A percentile compares a stretch with the other conserved stretches of the same genome.
Conservation (phyloP, 2,797 vertebrate genomes). For the Scyliorhinus canicula region DNA sequence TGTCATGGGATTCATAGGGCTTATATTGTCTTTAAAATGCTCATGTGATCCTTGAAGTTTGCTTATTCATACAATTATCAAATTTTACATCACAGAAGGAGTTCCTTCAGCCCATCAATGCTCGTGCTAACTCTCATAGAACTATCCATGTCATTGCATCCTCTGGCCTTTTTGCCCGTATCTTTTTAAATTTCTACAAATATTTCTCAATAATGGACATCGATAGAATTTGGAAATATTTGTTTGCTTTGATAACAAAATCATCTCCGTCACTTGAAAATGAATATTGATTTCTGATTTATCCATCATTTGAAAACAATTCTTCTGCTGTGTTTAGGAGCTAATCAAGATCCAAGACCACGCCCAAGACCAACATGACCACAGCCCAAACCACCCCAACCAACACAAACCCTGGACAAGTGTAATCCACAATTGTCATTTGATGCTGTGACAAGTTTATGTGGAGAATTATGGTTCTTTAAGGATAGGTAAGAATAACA, state of each 20-base stretch:
- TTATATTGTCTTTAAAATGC: background rate
- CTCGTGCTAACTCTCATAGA: background rate
- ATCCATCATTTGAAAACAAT: background rate
- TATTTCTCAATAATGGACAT: background rate
- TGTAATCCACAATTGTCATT: constrained; percentile 2
- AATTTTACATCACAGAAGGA: background rate
- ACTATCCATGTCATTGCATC: background rate
- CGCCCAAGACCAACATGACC: background rate
- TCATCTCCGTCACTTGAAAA: background rate
- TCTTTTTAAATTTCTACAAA: background rate
- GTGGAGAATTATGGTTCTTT: constrained; percentile 27
- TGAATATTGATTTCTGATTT: background rate
- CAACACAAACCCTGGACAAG: background rate
- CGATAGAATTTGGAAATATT: background rate
- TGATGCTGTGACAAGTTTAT: constrained; percentile 24
- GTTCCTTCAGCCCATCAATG: background rate
- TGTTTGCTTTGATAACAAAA: background rate
- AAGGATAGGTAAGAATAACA: background rate
- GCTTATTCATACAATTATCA: background rate
- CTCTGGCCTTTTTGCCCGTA: background rate
- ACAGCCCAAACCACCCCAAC: background rate
- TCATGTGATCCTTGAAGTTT: background rate
- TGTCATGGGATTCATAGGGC: background rate
- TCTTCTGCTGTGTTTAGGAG: background rate
- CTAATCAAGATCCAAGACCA: background rate